Evolutionary conservation across 2,888 invertebrate genomes (phyloP).

Genomic region (Amphipoea oculea): DNA sequence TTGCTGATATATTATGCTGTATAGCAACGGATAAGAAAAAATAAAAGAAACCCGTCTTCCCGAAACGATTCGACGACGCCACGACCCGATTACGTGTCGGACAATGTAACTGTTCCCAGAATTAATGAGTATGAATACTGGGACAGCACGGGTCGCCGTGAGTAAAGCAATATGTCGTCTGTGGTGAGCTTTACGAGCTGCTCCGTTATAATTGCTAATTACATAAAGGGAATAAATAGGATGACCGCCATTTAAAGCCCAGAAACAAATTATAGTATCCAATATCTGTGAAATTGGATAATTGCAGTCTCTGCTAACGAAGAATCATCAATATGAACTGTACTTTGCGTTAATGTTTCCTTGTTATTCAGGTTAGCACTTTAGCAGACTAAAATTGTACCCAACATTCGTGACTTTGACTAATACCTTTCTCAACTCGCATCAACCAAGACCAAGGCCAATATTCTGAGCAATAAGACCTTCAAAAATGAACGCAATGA

Average conservation of each 20-base stretch:
- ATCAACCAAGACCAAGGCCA: constrained; percentile 27
- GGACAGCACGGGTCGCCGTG: constrained; percentile 67
- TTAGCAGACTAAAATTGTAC: too few species aligned
- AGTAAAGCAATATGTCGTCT: constrained; percentile 66
- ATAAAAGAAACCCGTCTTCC: not conserved
- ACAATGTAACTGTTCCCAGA: constrained; percentile 55
- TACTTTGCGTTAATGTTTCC: too few species aligned
- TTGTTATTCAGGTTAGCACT: not conserved
- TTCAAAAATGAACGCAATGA: constrained; percentile 18
- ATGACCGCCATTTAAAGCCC: constrained; percentile 7
- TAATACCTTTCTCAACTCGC: not conserved
- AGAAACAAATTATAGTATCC: constrained; percentile 14
- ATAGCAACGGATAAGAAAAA: not conserved
- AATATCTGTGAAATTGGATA: constrained; percentile 13
- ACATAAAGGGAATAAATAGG: constrained; percentile 59
- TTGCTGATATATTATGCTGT: not conserved
- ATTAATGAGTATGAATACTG: constrained; percentile 75
- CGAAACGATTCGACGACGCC: constrained; percentile 9
- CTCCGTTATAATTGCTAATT: constrained; percentile 72
- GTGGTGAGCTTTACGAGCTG: constrained; percentile 69
- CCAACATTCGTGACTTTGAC: not conserved
- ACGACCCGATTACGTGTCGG: constrained; percentile 44
- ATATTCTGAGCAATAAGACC: not conserved
- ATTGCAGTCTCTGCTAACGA: not conserved
- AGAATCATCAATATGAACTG: not conserved